Evolutionary conservation across 1,140 invertebrate genomes (phyloP).

Genomic region (Centruroides sculpturatus): DNA sequence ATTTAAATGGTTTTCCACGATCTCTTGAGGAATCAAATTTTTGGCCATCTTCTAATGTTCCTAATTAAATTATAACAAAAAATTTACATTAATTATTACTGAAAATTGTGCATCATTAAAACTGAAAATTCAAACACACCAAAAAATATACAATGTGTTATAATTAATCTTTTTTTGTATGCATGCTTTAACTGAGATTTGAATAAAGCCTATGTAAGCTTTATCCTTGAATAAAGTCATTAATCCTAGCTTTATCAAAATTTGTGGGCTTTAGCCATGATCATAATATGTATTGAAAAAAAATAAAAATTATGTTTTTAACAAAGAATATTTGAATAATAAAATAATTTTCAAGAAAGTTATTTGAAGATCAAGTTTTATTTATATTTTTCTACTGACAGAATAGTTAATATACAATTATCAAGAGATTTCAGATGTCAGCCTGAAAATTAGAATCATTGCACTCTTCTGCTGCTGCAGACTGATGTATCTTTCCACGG

Average conservation of each 20-base stretch:
- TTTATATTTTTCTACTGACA: no score
- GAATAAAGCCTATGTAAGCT: background rate
- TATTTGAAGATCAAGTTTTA: no score
- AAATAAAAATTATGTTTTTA: no score
- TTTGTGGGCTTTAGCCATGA: background rate
- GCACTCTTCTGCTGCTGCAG: background rate
- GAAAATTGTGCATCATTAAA: background rate
- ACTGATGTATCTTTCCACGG: background rate
- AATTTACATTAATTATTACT: no score
- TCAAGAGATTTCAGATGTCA: no score
- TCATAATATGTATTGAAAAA: no score
- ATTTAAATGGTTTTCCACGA: conserved; percentile 82
- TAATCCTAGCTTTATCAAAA: background rate
- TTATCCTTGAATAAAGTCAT: no score
- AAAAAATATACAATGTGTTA: background rate
- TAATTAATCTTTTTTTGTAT: background rate
- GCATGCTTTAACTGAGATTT: background rate
- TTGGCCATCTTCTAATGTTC: conserved; percentile 62
- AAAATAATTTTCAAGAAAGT: no score
- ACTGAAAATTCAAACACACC: background rate
- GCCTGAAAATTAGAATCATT: no score
- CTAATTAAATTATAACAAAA: conserved; percentile 22
- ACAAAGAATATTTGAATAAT: no score
- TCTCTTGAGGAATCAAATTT: conserved; percentile 90
- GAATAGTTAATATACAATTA: no score